Base-by-base conservation (phyloP, 1,140 invertebrate species). In the Archivesica marissinica region DNA sequence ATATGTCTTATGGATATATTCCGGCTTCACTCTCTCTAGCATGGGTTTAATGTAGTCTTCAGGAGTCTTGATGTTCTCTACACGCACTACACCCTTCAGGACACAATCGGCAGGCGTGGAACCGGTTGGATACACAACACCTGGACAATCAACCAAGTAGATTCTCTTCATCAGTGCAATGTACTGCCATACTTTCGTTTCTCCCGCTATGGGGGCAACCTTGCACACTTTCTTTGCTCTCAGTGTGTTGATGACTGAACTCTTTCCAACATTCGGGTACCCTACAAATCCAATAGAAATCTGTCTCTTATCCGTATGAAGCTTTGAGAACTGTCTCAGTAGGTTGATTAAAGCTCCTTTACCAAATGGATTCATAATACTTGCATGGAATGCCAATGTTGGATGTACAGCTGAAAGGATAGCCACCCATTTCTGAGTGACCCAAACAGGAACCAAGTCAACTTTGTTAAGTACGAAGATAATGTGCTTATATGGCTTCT, bases 151-250 rank as follows among this genome's bases (percentile, higher is more conserved):
- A 87, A 99, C 99, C 4, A 99, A 94, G 92, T 98, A 99, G 90
- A 99, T 99, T 88, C 97, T 95, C 87, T 96, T 96, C 99, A 99
- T 99, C 33, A 99, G 94, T 0, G 98, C 99, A 66, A 99, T 99
- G 92, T 99, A 99, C 92, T 99, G 99, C 99, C 99, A 99, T 17
- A 96, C 95, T 95, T 99, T 99, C 0, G 99, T 99, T 95, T 99
- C 99, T 9, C 99, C 99, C 86, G 99, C 98, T 91, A 99, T 98
- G 9, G 99, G 99, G 15, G 99, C 99, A 2, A 99, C 98, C 94
- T 99, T 99, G 93, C 99, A 99, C 9, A 94, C 93, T 89, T 94
- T 93, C 88, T 94, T 93, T 0, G 90, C 86, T 47, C 97, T 95
- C 38, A 99, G 93, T 0, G 99, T 98, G 93, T 99, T 99, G 76